These are phyloP conservation scores for Dichetophora obliterata DNA, from an alignment of 2,888 invertebrate genomes.

Conservation along the genomic window DNA sequence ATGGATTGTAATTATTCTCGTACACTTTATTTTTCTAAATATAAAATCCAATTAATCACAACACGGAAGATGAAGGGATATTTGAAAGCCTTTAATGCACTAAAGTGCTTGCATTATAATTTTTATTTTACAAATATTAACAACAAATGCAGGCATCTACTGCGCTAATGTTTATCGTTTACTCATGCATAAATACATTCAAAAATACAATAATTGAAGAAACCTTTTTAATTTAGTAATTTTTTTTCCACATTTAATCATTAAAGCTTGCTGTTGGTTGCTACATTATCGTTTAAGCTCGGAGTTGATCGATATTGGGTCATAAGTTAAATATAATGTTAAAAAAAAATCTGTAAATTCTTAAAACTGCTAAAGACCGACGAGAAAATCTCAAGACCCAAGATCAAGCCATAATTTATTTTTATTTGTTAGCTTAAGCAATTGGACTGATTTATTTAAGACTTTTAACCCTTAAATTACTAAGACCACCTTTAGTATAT, in stretches of 20 bases:
- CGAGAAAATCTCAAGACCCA: too few relatives aligned
- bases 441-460: too few relatives aligned
- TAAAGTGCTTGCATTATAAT: neutral
- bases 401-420: too few relatives aligned
- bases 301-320: neutral
- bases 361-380: too few relatives aligned
- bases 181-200: too few relatives aligned
- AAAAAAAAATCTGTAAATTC: neutral
- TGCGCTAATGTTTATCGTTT: neutral
- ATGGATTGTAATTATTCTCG: too few relatives aligned
- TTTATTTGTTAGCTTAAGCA: too few relatives aligned
- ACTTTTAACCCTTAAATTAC: too few relatives aligned
- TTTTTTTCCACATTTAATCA: conserved; percentile 5
- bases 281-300: neutral
- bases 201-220: conserved; percentile 25
- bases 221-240: conserved; percentile 13
- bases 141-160: neutral
- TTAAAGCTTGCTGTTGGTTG: neutral
- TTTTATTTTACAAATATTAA: conserved; percentile 3
- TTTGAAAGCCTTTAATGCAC: conserved; percentile 7
- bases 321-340: neutral
- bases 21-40: too few relatives aligned
- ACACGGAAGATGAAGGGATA: too few relatives aligned
- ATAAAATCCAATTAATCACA: too few relatives aligned
- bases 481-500: too few relatives aligned